phyloP scores from a whole-genome alignment of 2,113 vertebrate species.

The Ploceus nigricollis region DNA sequence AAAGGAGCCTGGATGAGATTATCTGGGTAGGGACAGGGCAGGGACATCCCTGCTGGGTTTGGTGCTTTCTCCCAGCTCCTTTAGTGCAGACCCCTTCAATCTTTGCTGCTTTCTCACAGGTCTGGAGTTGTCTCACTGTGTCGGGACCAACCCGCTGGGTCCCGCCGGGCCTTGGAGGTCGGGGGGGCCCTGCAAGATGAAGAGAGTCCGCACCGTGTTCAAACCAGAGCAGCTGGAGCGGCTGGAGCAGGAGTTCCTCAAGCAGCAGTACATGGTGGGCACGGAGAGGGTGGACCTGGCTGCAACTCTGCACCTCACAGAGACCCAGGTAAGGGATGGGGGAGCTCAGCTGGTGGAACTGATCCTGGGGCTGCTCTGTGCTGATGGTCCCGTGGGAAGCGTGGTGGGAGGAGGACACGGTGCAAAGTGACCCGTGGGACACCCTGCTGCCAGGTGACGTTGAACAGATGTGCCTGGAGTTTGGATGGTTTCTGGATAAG shows the following conservation, averaged over 20 bases:
- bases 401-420: fast-evolving
- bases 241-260: slow-evolving; percentile 76
- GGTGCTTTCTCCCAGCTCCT: not conserved
- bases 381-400: fast-evolving
- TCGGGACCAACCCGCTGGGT: not conserved
- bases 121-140: slow-evolving; percentile 40
- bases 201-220: slow-evolving; percentile 75
- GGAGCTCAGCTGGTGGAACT: not conserved
- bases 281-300: slow-evolving; percentile 75
- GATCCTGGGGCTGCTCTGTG: not conserved
- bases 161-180: slow-evolving; percentile 18
- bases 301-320: slow-evolving; percentile 70
- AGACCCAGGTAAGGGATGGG: slow-evolving; percentile 70
- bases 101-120: not conserved
- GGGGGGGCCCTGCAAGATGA: slow-evolving; percentile 54
- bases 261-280: slow-evolving; percentile 81
- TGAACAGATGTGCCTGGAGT: not conserved
- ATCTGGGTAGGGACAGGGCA: not conserved
- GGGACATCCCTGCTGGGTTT: not conserved
- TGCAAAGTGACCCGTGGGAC: fast-evolving
- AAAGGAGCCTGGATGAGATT: not conserved
- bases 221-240: slow-evolving; percentile 77
- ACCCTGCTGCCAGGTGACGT: not conserved
- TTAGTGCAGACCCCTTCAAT: not conserved
- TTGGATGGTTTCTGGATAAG: not conserved